These are phyloP conservation scores for Zoanthus gigantus DNA, from an alignment of 92 coral and sea anemone genomes.

Conservation along the genomic window DNA sequence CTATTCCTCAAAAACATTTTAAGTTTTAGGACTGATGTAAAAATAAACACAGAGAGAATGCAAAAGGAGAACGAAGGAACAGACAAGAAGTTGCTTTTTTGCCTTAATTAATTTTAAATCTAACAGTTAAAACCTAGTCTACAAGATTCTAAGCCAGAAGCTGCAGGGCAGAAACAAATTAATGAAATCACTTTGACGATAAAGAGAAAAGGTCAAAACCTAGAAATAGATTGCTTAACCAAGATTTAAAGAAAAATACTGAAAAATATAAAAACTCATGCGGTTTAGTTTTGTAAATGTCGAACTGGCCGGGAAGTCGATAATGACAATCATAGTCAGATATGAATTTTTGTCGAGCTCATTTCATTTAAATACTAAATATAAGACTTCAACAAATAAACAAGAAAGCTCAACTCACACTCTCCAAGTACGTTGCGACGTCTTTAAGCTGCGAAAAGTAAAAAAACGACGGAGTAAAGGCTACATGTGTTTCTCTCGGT, in stretches of 20 bases:
- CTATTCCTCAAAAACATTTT: not conserved
- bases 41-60: not conserved
- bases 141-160: not conserved
- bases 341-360: not conserved
- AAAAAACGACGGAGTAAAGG: no score
- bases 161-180: constrained; percentile 34
- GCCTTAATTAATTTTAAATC: not conserved
- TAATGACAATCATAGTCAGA: not conserved
- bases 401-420: not conserved
- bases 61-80: not conserved
- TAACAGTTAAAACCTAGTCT: not conserved
- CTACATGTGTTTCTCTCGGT: not conserved
- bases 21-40: not conserved
- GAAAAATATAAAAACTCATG: not conserved
- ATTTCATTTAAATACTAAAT: constrained; percentile 9
- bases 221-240: not conserved
- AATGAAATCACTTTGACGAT: not conserved
- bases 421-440: constrained; percentile 1
- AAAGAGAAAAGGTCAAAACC: not conserved
- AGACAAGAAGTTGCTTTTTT: not conserved
- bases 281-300: not conserved
- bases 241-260: not conserved
- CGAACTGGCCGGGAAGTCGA: not conserved
- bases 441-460: not conserved
- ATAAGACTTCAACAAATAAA: not conserved